Evolutionary conservation across 2,888 invertebrate species (phyloP), one percentile per base, ranked within the genome.

Genomic region (Caradrina kadenii): DNA sequence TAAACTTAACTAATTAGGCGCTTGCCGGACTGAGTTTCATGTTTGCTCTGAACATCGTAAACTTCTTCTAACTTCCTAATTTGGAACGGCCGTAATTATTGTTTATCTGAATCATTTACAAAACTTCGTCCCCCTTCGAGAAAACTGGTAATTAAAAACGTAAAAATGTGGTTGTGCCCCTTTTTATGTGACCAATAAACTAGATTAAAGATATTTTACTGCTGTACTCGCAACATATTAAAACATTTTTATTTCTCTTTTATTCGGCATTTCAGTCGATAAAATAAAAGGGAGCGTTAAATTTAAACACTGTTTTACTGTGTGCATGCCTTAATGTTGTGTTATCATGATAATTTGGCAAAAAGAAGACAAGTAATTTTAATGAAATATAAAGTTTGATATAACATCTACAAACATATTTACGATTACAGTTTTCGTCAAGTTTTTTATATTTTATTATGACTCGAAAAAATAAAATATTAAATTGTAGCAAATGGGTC

Each of bases 1-100:
- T 90, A 93, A 94, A 94, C 89, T 93, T 93, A 90, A 89, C 91
- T 93, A 94, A 93, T 94, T 94, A 94, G 90, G 87, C 86, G 88
- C 87, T 87, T 87, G 89, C 89, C 87, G 88, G 88, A 88, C 88
- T 81, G 87, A 91, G 91, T 93, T 93, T 92, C 91, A 92, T 92
- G 91, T 93, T 94, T 92, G 88, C 92, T 89, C 87, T 83, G 86
- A 92, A 89, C 89, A 89, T 90, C 88, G 89, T 88, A 87, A 90
- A 91, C 82, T 92, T 92, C 88, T 89, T 87, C 85, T 86, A 91
- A 91, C 90, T 91, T 92, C 88, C 90, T 91, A 92, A 93, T 93
- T 93, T 92, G 89, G 88, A 92, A 91, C 87, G 84, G 84, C 86
- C 87, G 86, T 93, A 91, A 92, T 92, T 90, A 91, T 90, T 92